Evolutionary conservation across 92 coral and sea anemone species (phyloP), one percentile per base, ranked within the genome.

Genomic region (Palythoa grandis): DNA sequence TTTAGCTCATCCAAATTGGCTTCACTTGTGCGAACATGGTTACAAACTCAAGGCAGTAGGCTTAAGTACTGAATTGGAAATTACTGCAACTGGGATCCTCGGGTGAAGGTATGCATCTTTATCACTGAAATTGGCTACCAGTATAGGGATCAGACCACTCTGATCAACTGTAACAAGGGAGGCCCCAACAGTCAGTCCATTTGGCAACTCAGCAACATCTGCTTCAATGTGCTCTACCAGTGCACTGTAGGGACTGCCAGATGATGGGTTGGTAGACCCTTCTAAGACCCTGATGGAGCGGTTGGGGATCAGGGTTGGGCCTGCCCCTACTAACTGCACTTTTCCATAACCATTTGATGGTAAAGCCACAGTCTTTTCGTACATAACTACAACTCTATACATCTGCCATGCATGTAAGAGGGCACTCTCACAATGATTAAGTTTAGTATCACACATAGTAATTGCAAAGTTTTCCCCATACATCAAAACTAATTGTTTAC

Each of bases 321-420:
- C 88, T 12, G 90, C 74, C 75, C 90, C 90, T 11, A 77, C 85
- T 37, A 91, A 29, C 60, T 86, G 89, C 60, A 91, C 90, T 52
- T 76, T 79, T 76, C 94, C 71, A 24, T 24, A 23, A 52, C 10
- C 86, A 16, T 3, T 50, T 53, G 82, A 69, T 19, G 87, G 77
- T 67, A 53, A 37, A 16, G 86, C 88, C 48, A 84, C 80, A 43
- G 92, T 70, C 76, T 88, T 89, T 39, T 88, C 14, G 38, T 29
- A 22, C 72, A 67, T 23, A 43, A 77, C 70, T 67, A 83, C 19
- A n/a, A 50, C 25, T 72, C 78, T 67, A 58, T 88, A 88, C 85
- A 88, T 88, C 85, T 91, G 92, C 68, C 88, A 38, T 22, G 89
- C 89, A 79, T 88, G 89, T 52, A 91, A 84, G 70, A 91, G 89